These are phyloP conservation scores for Stramonita haemastoma DNA, from an alignment of 2,888 invertebrate genomes.

Conservation along the genomic window DNA sequence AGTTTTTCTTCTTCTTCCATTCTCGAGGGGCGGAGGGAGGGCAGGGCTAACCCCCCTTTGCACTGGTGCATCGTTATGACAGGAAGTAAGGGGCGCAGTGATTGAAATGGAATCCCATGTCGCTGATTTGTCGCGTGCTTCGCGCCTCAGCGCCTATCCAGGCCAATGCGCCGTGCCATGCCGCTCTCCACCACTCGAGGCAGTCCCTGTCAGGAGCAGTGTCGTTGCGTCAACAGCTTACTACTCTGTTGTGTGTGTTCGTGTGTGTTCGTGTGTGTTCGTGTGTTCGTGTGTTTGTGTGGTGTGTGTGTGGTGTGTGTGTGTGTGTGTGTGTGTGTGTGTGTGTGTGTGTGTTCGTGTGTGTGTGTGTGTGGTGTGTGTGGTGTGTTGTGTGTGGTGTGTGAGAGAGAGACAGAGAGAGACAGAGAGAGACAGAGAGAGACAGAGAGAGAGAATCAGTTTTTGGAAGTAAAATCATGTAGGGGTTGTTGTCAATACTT, in stretches of 20 bases:
- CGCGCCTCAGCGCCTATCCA: constrained; percentile 21
- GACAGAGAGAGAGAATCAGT: no score
- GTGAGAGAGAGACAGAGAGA: no score
- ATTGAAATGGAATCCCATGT: constrained; percentile 41
- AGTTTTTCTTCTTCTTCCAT: background rate
- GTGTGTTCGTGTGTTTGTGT: background rate
- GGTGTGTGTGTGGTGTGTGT: no score
- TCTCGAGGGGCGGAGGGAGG: background rate
- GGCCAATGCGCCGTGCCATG: background rate
- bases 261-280: background rate
- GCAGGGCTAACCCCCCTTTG: constrained; percentile 14
- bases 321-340: background rate
- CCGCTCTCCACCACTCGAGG: background rate
- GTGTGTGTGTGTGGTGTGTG: no score
- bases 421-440: no score
- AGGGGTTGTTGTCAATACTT: no score
- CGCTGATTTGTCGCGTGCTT: constrained; percentile 41
- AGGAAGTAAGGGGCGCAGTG: constrained; percentile 38
- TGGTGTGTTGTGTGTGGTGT: no score
- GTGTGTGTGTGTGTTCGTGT: background rate
- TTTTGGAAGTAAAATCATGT: no score
- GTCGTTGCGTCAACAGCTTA: no score
- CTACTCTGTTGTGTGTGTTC: background rate
- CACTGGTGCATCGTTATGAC: constrained; percentile 31
- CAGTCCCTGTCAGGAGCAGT: no score